Percentiles rank a stretch among this genome's conserved stretches.
Conservation (phyloP, 2,888 invertebrate species). For the Drosophila hamatofila region DNA sequence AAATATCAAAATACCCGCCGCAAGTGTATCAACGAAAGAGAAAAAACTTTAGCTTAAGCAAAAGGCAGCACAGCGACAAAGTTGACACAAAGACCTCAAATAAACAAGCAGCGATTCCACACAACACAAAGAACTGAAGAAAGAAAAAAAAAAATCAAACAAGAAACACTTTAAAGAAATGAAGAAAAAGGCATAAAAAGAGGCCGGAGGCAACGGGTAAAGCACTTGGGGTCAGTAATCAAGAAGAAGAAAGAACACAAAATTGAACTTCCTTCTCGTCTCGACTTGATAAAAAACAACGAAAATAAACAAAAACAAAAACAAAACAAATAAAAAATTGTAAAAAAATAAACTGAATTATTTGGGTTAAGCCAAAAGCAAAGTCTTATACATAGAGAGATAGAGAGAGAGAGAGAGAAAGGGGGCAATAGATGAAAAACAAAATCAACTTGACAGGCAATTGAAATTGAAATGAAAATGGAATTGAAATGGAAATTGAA, state of each 20-base stretch:
- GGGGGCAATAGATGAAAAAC: conserved; percentile 31
- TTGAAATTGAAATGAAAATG: conserved; percentile 60
- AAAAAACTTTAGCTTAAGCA: neutral
- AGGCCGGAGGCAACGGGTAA: conserved; percentile 21
- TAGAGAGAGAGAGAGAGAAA: conserved; percentile 11
- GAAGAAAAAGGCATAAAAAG: conserved; percentile 19
- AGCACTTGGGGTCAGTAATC: conserved; percentile 26
- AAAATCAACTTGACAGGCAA: conserved; percentile 59
- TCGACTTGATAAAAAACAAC: conserved; percentile 24
- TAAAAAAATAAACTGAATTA: conserved; percentile 44
- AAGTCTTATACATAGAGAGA: conserved; percentile 2
- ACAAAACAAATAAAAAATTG: conserved; percentile 33
- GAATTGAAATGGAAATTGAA: conserved; percentile 63
- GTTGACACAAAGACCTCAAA: conserved; percentile 81
- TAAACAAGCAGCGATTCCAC: conserved; percentile 69
- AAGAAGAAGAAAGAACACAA: conserved; percentile 43
- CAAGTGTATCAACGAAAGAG: conserved; percentile 1
- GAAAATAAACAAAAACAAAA: conserved; percentile 17
- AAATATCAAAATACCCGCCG: neutral
- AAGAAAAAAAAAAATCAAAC: conserved; percentile 25
- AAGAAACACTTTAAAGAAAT: conserved; percentile 43
- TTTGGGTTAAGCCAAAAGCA: conserved; percentile 67
- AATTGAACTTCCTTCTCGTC: conserved; percentile 70
- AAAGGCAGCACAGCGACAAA: conserved; percentile 45
- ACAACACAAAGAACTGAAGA: conserved; percentile 29